A percentile compares a stretch with the other conserved stretches of the same genome.
Conservation (phyloP, 2,113 vertebrate genomes). For the Lethenteron camtschaticum region DNA sequence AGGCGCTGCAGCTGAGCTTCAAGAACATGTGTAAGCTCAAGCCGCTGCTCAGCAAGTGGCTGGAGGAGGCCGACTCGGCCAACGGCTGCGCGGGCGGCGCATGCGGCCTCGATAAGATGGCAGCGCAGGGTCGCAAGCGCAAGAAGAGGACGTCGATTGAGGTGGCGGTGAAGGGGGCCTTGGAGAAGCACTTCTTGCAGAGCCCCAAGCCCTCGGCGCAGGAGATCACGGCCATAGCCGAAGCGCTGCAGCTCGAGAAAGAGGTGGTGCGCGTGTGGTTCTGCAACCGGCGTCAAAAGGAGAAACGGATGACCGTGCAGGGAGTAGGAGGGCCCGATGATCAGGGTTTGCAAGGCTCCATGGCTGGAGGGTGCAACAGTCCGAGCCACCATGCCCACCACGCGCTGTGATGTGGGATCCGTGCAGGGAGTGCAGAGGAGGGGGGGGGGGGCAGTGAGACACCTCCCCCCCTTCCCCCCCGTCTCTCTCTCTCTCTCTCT, state of each 20-base stretch:
- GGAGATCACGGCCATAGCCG: slow-evolving; percentile 70
- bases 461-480: too few relatives aligned
- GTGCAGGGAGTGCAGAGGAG: too few relatives aligned
- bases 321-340: slow-evolving; percentile 10
- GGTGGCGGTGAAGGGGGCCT: slow-evolving; percentile 67
- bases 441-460: too few relatives aligned
- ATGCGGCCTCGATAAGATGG: slow-evolving; percentile 82
- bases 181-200: slow-evolving; percentile 90
- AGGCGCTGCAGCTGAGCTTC: slow-evolving; percentile 61
- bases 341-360: background rate
- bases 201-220: slow-evolving; percentile 90
- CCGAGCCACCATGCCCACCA: too few relatives aligned
- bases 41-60: slow-evolving; percentile 68
- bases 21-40: slow-evolving; percentile 71
- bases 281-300: slow-evolving; percentile 28
- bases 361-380: too few relatives aligned
- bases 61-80: slow-evolving; percentile 50
- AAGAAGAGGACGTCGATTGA: slow-evolving; percentile 88
- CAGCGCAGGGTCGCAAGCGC: slow-evolving; percentile 60
- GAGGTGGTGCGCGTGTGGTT: slow-evolving; percentile 42
- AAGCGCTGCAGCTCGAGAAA: slow-evolving; percentile 76
- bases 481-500: too few relatives aligned
- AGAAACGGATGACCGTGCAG: slow-evolving; percentile 17
- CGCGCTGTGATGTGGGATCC: too few relatives aligned
- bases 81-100: slow-evolving; percentile 45